phyloP scores from a whole-genome alignment of 2,797 vertebrate species.

The Gymnoscopelus microlampas region DNA sequence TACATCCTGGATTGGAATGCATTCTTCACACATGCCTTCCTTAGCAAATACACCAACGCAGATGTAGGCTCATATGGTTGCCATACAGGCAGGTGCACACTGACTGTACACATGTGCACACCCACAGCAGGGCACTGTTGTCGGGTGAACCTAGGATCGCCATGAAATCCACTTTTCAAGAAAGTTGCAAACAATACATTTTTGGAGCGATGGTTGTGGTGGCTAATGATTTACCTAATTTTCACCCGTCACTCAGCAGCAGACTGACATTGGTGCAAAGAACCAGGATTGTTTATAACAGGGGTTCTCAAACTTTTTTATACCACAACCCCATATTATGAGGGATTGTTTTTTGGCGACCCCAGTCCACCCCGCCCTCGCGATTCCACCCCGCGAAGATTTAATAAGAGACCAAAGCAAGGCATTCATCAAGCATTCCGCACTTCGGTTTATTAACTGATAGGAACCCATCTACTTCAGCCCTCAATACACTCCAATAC shows the following conservation, averaged over 20 bases:
- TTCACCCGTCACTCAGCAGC: no score
- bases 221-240: not conserved
- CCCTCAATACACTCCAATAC: not conserved
- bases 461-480: slow-evolving; percentile 8
- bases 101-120: not conserved
- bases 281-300: no score
- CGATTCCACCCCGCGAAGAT: no score
- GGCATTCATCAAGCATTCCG: slow-evolving; percentile 7
- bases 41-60: not conserved
- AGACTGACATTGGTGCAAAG: no score
- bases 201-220: not conserved
- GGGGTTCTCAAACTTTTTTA: no score
- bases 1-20: not conserved
- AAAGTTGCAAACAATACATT: slow-evolving; percentile 12
- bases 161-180: slow-evolving; percentile 13
- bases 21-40: not conserved
- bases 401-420: not conserved
- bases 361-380: no score
- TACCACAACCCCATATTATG: no score
- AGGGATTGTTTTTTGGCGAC: no score
- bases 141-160: slow-evolving; percentile 11
- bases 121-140: not conserved
- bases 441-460: not conserved
- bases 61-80: not conserved
- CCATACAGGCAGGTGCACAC: not conserved